A percentile compares a stretch with the other conserved stretches of the same genome.
Evolutionary conservation across 1,140 invertebrate species (phyloP).

Genomic region (Polyergus mexicanus): DNA sequence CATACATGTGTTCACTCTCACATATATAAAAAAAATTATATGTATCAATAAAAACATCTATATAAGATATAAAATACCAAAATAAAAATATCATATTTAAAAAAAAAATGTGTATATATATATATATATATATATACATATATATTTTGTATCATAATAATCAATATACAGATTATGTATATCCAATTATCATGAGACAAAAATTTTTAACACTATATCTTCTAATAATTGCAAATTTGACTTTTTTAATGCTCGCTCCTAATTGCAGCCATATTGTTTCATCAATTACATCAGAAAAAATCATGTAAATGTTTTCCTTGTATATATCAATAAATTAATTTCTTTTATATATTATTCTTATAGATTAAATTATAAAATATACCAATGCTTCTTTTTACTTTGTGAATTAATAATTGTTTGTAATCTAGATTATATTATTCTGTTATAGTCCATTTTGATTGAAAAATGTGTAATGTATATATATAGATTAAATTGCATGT

Average conservation of each 20-base stretch:
- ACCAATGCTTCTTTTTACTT: not conserved
- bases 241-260: not conserved
- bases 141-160: conserved; percentile 49
- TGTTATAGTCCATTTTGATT: not conserved
- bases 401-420: not conserved
- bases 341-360: not conserved
- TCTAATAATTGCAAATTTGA: not conserved
- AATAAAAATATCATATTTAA: conserved; percentile 57
- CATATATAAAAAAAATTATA: not conserved
- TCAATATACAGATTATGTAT: conserved; percentile 25
- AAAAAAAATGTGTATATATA: too few species aligned
- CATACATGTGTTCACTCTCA: not conserved
- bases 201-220: conserved; percentile 13
- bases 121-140: too few species aligned
- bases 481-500: not conserved
- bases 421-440: not conserved
- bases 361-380: not conserved
- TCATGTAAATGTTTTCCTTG: not conserved
- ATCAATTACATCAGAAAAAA: not conserved
- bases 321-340: not conserved
- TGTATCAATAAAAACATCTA: not conserved
- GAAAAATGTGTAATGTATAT: not conserved
- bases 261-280: not conserved
- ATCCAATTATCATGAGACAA: conserved; percentile 4
- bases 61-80: conserved; percentile 24